Conservation (phyloP, 2,113 vertebrate species). For the Ictalurus furcatus region DNA sequence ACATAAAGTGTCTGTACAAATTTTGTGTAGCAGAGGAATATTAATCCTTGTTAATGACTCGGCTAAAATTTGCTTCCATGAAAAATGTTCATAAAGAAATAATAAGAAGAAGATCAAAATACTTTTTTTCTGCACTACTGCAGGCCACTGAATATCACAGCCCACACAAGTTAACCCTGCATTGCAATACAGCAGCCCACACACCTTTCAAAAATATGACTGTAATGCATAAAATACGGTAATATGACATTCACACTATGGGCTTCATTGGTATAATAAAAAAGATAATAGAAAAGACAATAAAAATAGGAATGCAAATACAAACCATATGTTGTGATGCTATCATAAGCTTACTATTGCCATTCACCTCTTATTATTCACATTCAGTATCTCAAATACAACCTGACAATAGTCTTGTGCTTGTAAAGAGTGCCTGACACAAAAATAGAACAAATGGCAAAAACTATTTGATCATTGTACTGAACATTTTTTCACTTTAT, state of each 20-base stretch:
- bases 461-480: slow-evolving; percentile 8
- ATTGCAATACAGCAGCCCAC: background rate
- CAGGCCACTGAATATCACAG: background rate
- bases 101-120: slow-evolving; percentile 54
- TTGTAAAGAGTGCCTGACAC: background rate
- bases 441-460: background rate
- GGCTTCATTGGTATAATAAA: background rate
- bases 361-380: background rate
- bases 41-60: slow-evolving; percentile 53
- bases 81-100: slow-evolving; percentile 10
- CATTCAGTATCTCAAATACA: background rate
- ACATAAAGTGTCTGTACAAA: background rate
- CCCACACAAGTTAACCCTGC: background rate
- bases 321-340: background rate
- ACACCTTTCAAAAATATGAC: background rate
- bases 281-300: background rate
- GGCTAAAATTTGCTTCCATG: slow-evolving; percentile 28
- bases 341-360: background rate
- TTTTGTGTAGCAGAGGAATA: slow-evolving; percentile 54
- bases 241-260: background rate
- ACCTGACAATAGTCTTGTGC: background rate
- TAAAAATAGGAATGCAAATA: background rate
- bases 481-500: slow-evolving; percentile 28
- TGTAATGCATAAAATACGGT: background rate
- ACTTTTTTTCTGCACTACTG: background rate